Evolutionary conservation across 2,113 vertebrate genomes (phyloP).

Genomic region (Brienomyrus brachyistius): DNA sequence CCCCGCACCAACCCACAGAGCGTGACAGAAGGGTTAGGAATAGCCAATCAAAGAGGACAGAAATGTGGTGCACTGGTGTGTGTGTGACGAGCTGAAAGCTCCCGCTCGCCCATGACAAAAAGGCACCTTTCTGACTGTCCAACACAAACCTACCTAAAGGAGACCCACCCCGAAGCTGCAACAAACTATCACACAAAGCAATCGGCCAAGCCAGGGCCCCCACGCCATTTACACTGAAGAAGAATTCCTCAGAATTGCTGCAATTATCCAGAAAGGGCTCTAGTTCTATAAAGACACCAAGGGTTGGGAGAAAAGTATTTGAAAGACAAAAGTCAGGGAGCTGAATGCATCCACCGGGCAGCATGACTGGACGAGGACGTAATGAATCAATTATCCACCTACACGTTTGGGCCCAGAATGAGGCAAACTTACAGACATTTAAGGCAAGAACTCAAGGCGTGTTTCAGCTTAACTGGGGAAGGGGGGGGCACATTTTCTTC

Average conservation of each 20-base stretch:
- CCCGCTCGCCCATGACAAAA: background rate
- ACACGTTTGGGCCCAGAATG: background rate
- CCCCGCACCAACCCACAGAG: background rate
- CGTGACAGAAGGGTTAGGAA: background rate
- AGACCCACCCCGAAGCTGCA: background rate
- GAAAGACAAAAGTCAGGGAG: background rate
- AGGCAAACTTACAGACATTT: background rate
- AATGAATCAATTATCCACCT: background rate
- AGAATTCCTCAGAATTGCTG: background rate
- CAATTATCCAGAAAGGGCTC: background rate
- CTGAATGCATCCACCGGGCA: background rate
- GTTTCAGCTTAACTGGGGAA: background rate
- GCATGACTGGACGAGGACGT: background rate
- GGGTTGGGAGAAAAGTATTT: background rate
- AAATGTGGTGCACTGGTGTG: background rate
- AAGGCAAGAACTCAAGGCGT: background rate
- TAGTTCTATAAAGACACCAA: background rate
- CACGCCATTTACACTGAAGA: background rate
- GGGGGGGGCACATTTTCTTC: background rate
- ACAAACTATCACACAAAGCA: background rate
- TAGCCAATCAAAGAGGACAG: background rate
- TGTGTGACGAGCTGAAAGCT: background rate
- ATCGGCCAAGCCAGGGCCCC: background rate
- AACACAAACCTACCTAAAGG: background rate
- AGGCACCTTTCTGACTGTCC: background rate